phyloP scores from a whole-genome alignment of 2,797 vertebrate genomes.

The Ibycter americanus region DNA sequence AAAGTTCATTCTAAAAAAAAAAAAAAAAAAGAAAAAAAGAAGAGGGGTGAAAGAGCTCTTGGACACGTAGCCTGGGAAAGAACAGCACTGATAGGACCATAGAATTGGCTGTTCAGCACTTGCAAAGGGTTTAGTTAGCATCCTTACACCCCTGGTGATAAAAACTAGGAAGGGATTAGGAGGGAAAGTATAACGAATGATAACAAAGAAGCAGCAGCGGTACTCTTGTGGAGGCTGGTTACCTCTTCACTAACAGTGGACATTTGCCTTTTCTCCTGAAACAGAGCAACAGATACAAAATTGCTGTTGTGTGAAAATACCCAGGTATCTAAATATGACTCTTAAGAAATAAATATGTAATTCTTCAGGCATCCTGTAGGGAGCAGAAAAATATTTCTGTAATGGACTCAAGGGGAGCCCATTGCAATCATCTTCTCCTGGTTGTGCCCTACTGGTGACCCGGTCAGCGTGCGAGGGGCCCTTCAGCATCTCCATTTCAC shows the following conservation, averaged over 20 bases:
- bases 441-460: background rate
- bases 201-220: background rate
- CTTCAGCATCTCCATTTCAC: background rate
- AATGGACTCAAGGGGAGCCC: background rate
- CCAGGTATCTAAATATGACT: too few species aligned
- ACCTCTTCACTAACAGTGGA: background rate
- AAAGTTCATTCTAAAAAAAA: too few species aligned
- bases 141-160: accelerated
- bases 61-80: background rate
- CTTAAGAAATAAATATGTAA: background rate
- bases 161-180: background rate
- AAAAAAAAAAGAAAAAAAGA: too few species aligned
- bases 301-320: background rate
- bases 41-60: background rate
- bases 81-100: background rate
- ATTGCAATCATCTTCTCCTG: background rate
- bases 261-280: background rate
- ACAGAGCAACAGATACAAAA: background rate
- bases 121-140: background rate
- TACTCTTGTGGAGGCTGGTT: background rate
- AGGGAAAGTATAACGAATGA: background rate
- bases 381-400: slow-evolving; percentile 24
- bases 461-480: background rate
- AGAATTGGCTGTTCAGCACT: background rate
- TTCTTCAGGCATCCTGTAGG: slow-evolving; percentile 22